These are phyloP conservation scores for Perca flavescens DNA, from an alignment of 2,113 vertebrate species.

Conservation along the genomic window DNA sequence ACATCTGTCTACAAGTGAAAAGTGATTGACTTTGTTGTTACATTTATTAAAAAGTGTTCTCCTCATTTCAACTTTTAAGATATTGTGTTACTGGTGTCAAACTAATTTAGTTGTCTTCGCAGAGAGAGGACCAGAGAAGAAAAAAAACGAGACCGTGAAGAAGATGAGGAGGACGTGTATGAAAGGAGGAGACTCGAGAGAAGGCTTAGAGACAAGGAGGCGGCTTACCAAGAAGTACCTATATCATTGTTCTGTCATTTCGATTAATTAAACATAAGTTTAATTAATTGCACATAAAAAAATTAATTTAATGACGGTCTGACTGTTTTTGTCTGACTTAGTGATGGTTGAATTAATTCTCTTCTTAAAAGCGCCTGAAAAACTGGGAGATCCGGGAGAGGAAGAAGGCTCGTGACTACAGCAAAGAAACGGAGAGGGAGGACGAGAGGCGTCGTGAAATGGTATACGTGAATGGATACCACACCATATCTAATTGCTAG, in stretches of 20 bases:
- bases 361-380: slow-evolving; percentile 89
- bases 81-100: background rate
- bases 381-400: slow-evolving; percentile 97
- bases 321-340: background rate
- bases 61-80: background rate
- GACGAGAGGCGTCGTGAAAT: slow-evolving; percentile 94
- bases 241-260: background rate
- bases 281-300: background rate
- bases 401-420: slow-evolving; percentile 94
- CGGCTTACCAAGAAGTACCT: slow-evolving; percentile 95
- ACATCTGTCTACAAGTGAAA: background rate
- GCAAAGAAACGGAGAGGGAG: slow-evolving; percentile 92
- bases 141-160: slow-evolving; percentile 93
- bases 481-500: rapidly evolving
- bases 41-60: background rate
- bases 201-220: slow-evolving; percentile 96
- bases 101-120: slow-evolving; percentile 18
- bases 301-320: too few species aligned
- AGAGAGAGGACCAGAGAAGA: slow-evolving; percentile 91
- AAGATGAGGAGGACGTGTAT: slow-evolving; percentile 96
- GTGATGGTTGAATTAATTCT: background rate
- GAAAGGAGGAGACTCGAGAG: slow-evolving; percentile 95
- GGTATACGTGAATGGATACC: slow-evolving; percentile 72
- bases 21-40: background rate
- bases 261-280: background rate